Percentiles rank a stretch among this genome's conserved stretches.
Evolutionary conservation across 2,113 vertebrate genomes (phyloP).

Genomic region (Hymenochirus boettgeri): DNA sequence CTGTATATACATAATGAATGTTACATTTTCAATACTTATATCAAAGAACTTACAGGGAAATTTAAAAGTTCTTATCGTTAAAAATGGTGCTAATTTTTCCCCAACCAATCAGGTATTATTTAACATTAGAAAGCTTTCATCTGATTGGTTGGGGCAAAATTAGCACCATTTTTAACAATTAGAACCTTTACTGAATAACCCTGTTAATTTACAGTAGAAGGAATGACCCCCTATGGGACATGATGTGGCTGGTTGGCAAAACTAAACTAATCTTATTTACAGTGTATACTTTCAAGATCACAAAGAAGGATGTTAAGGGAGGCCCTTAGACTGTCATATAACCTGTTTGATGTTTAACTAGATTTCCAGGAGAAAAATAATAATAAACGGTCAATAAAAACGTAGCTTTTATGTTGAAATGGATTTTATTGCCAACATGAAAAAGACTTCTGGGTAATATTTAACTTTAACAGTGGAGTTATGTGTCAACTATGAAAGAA

Average conservation of each 20-base stretch:
- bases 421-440: constrained; percentile 1
- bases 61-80: too few relatives aligned
- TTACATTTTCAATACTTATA: too few relatives aligned
- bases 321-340: neutral
- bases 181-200: too few relatives aligned
- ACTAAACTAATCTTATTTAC: neutral
- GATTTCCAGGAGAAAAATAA: constrained; percentile 9
- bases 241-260: neutral
- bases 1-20: too few relatives aligned
- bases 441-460: constrained; percentile 15
- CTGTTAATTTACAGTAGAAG: too few relatives aligned
- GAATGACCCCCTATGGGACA: too few relatives aligned
- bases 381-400: neutral
- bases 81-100: too few relatives aligned
- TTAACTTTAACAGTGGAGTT: constrained; percentile 20
- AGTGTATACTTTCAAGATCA: neutral
- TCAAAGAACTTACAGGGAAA: too few relatives aligned
- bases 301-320: neutral
- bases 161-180: too few relatives aligned
- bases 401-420: neutral
- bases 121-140: too few relatives aligned
- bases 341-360: constrained; percentile 14
- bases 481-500: constrained; percentile 3
- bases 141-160: too few relatives aligned
- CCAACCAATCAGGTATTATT: too few relatives aligned